Evolutionary conservation across 2,888 invertebrate genomes (phyloP).

Genomic region (Cryptophagus acutangulus): DNA sequence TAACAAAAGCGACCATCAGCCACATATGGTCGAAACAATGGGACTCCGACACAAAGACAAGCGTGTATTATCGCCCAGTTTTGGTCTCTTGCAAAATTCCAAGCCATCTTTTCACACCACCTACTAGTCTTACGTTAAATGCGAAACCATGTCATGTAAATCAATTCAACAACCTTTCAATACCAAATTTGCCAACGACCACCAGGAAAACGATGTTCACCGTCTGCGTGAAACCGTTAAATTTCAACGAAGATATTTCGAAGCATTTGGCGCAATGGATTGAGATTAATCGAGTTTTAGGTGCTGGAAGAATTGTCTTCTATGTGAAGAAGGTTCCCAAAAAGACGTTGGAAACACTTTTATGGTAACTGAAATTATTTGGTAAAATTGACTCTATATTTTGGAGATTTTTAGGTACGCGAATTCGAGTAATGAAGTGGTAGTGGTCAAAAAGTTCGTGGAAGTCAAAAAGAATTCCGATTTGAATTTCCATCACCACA

Average conservation of each 20-base stretch:
- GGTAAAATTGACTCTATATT: not conserved
- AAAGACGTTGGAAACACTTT: conserved; percentile 53
- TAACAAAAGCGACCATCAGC: conserved; percentile 50
- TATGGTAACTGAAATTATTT: too few relatives aligned
- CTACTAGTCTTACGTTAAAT: conserved; percentile 50
- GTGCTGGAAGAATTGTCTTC: conserved; percentile 61
- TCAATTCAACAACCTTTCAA: conserved; percentile 1
- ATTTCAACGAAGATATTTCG: conserved; percentile 60
- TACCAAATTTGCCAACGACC: not conserved
- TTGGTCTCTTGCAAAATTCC: conserved; percentile 61
- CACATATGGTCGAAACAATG: conserved; percentile 63
- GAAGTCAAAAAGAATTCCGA: conserved; percentile 18
- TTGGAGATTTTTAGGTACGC: not conserved
- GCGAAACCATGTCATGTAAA: conserved; percentile 49
- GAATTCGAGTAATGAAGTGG: not conserved
- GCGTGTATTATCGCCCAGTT: conserved; percentile 53
- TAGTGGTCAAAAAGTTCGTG: not conserved
- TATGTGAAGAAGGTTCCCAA: conserved; percentile 59
- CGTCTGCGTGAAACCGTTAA: conserved; percentile 68
- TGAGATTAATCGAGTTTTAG: conserved; percentile 62
- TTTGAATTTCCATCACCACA: conserved; percentile 15
- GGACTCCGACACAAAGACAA: conserved; percentile 48
- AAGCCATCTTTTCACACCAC: too few relatives aligned
- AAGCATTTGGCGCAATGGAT: conserved; percentile 65
- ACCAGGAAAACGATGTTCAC: conserved; percentile 44